Evolutionary conservation across 2,888 invertebrate genomes (phyloP).

Genomic region (Coenonympha arcania): DNA sequence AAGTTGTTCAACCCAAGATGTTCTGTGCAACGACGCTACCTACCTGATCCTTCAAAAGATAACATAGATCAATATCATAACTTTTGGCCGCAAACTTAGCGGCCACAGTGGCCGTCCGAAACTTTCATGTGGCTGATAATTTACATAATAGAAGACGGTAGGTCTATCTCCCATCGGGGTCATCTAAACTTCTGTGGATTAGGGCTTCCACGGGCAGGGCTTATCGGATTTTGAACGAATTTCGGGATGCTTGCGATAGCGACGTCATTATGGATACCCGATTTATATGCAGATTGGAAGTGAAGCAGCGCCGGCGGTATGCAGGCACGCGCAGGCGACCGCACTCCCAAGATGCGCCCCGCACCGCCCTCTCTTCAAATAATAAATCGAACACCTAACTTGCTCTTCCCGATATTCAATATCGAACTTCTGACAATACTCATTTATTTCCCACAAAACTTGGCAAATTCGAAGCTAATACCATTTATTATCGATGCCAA

Average conservation of each 20-base stretch:
- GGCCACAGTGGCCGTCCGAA: constrained; percentile 59
- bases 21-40: constrained; percentile 36
- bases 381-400: constrained; percentile 23
- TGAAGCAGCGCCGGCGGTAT: constrained; percentile 48
- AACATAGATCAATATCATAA: constrained; percentile 63
- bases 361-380: constrained; percentile 22
- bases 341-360: constrained; percentile 30
- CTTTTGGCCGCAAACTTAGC: constrained; percentile 61
- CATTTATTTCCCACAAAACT: constrained; percentile 11
- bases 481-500: constrained; percentile 1
- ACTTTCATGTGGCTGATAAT: constrained; percentile 70
- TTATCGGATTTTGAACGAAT: constrained; percentile 72
- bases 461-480: constrained; percentile 4
- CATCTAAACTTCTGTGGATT: constrained; percentile 70
- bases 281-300: constrained; percentile 73
- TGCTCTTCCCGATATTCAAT: constrained; percentile 16
- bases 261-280: constrained; percentile 72
- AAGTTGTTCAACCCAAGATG: constrained; percentile 21
- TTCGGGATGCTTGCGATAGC: constrained; percentile 67
- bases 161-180: constrained; percentile 70
- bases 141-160: constrained; percentile 72
- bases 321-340: constrained; percentile 44
- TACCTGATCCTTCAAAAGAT: constrained; percentile 50
- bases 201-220: constrained; percentile 66
- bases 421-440: constrained; percentile 8